phyloP scores from a whole-genome alignment of 2,888 invertebrate species.

The Lepas anatifera region DNA sequence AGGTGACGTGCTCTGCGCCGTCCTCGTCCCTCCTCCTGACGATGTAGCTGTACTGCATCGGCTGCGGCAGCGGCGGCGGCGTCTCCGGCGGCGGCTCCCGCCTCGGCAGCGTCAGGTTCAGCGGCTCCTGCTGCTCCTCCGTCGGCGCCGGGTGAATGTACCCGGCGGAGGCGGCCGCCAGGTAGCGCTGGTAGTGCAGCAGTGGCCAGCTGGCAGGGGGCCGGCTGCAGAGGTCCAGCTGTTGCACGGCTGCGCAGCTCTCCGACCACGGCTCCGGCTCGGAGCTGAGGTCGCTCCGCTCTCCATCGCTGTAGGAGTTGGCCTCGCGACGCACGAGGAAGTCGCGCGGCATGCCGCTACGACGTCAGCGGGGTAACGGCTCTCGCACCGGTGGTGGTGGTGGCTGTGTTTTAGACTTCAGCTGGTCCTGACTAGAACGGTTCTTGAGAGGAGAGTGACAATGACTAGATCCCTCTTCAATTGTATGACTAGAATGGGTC shows the following conservation, averaged over 20 bases:
- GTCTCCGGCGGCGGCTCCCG: background rate
- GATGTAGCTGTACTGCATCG: background rate
- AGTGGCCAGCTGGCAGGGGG: background rate
- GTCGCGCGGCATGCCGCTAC: background rate
- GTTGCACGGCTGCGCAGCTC: too few species aligned
- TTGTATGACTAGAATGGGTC: background rate
- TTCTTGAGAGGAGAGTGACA: too few species aligned
- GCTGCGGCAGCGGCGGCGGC: background rate
- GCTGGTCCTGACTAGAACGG: too few species aligned
- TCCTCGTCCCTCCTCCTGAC: background rate
- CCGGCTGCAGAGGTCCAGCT: background rate
- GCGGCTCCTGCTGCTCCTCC: conserved; percentile 10
- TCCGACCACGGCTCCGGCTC: background rate
- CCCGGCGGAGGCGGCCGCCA: background rate
- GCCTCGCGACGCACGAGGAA: background rate
- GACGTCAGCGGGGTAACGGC: too few species aligned
- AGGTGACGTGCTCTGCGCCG: background rate
- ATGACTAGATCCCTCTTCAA: too few species aligned
- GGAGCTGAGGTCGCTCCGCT: conserved; percentile 1
- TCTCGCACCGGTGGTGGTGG: too few species aligned
- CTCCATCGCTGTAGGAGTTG: background rate
- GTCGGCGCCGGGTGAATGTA: background rate
- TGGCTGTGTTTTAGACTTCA: too few species aligned
- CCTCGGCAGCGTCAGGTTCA: background rate
- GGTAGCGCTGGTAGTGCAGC: background rate